These are phyloP conservation scores for Oryctolagus cuniculus DNA, from an alignment of 2,113 vertebrate genomes.

Conservation along the genomic window DNA sequence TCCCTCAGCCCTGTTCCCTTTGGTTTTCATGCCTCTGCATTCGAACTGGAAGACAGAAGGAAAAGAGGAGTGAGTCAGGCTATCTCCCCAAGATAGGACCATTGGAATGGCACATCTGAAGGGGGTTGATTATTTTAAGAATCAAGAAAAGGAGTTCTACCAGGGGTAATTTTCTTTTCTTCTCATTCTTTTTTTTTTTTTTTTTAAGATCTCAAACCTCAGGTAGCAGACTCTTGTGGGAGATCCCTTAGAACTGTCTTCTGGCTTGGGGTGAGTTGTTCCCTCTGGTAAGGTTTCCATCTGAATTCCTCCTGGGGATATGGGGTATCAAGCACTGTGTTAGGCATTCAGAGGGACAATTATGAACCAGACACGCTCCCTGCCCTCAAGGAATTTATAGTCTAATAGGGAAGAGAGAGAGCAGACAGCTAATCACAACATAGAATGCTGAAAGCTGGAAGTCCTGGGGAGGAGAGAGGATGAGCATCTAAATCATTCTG, in stretches of 20 bases:
- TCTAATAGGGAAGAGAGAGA: slow-evolving; percentile 76
- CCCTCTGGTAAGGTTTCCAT: slow-evolving; percentile 35
- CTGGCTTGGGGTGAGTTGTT: background rate
- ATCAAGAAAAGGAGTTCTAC: slow-evolving; percentile 39
- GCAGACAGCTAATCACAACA: slow-evolving; percentile 74
- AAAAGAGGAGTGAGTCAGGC: background rate
- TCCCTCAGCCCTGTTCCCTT: background rate
- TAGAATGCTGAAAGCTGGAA: slow-evolving; percentile 62
- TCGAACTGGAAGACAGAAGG: background rate
- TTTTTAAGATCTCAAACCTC: slow-evolving; percentile 24
- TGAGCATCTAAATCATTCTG: slow-evolving; percentile 74
- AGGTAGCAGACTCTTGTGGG: background rate
- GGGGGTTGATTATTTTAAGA: slow-evolving; percentile 49
- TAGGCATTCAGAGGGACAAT: slow-evolving; percentile 56
- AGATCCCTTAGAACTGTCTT: slow-evolving; percentile 31
- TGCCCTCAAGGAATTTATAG: slow-evolving; percentile 81
- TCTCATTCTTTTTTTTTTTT: background rate
- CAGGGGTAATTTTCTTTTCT: background rate
- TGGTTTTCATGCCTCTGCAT: slow-evolving; percentile 27
- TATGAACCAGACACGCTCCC: slow-evolving; percentile 69
- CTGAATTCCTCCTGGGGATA: slow-evolving; percentile 20
- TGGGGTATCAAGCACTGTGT: slow-evolving; percentile 30
- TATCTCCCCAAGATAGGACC: background rate
- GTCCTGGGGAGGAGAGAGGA: slow-evolving; percentile 69
- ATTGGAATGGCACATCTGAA: slow-evolving; percentile 42